Evolutionary conservation across 2,888 invertebrate species (phyloP), one percentile per base, ranked within the genome.

Genomic region (Disparrhopalites patrizii): DNA sequence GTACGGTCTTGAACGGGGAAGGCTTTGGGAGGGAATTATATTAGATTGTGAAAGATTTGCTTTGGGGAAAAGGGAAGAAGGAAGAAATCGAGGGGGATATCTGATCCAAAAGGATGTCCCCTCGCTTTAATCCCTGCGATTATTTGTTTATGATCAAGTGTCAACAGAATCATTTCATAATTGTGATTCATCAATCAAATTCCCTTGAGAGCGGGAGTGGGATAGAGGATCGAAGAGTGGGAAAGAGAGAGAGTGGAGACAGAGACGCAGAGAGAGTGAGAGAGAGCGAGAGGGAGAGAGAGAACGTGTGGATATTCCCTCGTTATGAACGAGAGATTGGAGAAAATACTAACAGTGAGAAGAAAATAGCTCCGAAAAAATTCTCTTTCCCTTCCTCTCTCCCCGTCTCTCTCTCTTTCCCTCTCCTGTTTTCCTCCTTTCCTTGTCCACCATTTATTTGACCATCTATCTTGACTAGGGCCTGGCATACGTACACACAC

Each of bases 61-160:
- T n/a, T n/a, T n/a, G n/a, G n/a, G n/a, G n/a, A n/a, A n/a, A n/a
- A n/a, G n/a, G n/a, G n/a, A n/a, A n/a, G n/a, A n/a, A n/a, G n/a
- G n/a, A n/a, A n/a, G 23, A 28, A 13, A 8, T 13, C 7, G 10
- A 28, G 54, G 18, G 31, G 40, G 60, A 60, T 61, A 61, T 61
- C 61, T 25, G 61, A 61, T 50, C 43, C 28, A 1, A 28, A 18
- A 15, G 20, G 10, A 33, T 38, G 54, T 55, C 62, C 62, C 54
- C 62, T 60, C 40, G n/a, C 5, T 54, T 52, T 63, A 63, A 63
- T 63, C 65, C 65, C 30, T 20, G 20, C 58, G 58, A 65, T 65
- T 65, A 65, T 65, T 65, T 65, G 65, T 65, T 65, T 65, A 65
- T 65, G 65, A 65, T 65, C 65, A 65, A 65, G 65, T 65, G 65